Evolutionary conservation across 2,888 invertebrate genomes (phyloP), one percentile per base, ranked within the genome.

Genomic region (Xanthorhoe spadicearia): DNA sequence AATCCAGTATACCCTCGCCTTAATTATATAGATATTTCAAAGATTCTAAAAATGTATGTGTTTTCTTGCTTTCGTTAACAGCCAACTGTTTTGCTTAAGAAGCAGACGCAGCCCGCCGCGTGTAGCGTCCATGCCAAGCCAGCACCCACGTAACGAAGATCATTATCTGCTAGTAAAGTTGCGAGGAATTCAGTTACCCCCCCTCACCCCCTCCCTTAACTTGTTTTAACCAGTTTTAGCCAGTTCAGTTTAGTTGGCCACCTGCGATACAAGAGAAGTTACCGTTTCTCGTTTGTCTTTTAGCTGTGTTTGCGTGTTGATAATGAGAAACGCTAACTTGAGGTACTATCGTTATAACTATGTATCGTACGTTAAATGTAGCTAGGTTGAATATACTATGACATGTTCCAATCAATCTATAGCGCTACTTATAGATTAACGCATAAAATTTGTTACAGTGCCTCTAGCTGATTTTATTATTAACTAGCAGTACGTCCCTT

Each of bases 211-310:
- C 82, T 77, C 79, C 86, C 83, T 84, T 85, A 90, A 92, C 91
- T 90, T 89, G 91, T 88, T 91, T 89, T 91, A 91, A 90, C 90
- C 88, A 87, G 90, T 92, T 92, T 90, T 87, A 85, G 85, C 85
- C 83, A 89, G 90, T 89, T 88, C 82, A 77, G 86, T 86, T 86
- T 87, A 88, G 89, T 85, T 86, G 84, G 83, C 81, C 87, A 88
- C 89, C 90, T 88, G 87, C 87, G 86, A 90, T 89, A 90, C 89
- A 88, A 87, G 83, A 73, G 77, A 87, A 88, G 84, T 87, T 71
- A 58, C 55, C 57, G 43, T 55, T 54, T 77, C 68, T 65, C 80
- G 83, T 81, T 86, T 83, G 83, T 86, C 88, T 87, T 85, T 75
- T 73, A 67, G 70, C 69, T 73, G 72, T 75, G 74, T 75, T 78